A percentile compares a stretch with the other conserved stretches of the same genome.
These are phyloP conservation scores for Coelopa pilipes DNA, from an alignment of 2,888 invertebrate genomes.

Conservation along the genomic window DNA sequence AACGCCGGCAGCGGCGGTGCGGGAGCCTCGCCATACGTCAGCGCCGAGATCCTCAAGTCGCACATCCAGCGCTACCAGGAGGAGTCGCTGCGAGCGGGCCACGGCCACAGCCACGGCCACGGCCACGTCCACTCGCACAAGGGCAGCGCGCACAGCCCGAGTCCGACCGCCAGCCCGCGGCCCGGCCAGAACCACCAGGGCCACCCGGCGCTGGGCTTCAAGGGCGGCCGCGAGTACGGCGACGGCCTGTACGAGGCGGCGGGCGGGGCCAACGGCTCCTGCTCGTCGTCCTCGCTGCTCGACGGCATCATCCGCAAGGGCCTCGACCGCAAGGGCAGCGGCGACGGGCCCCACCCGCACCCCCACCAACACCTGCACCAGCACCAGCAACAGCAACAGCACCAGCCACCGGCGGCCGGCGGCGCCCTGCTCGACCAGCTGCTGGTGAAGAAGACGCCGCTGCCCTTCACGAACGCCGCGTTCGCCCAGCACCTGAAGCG, in stretches of 20 bases:
- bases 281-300: conserved; percentile 71
- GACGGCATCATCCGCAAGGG: conserved; percentile 87
- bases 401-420: conserved; percentile 52
- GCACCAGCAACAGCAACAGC: conserved; percentile 41
- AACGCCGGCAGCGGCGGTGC: conserved; percentile 67
- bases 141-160: conserved; percentile 45
- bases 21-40: conserved; percentile 35
- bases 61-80: conserved; percentile 84
- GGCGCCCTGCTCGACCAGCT: conserved; percentile 74
- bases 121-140: not conserved
- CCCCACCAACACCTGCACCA: conserved; percentile 70
- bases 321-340: conserved; percentile 73
- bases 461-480: conserved; percentile 54
- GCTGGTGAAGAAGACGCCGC: conserved; percentile 71
- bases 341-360: conserved; percentile 46
- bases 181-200: conserved; percentile 47
- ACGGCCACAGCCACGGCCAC: conserved; percentile 41
- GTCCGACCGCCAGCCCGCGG: conserved; percentile 56
- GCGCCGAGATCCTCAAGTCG: conserved; percentile 79
- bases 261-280: conserved; percentile 73
- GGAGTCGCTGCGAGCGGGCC: conserved; percentile 65
- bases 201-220: conserved; percentile 58
- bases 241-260: conserved; percentile 65
- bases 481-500: conserved; percentile 52
- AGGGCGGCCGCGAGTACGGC: conserved; percentile 71